phyloP scores from a whole-genome alignment of 2,113 vertebrate genomes.

The Oncorhynchus nerka region DNA sequence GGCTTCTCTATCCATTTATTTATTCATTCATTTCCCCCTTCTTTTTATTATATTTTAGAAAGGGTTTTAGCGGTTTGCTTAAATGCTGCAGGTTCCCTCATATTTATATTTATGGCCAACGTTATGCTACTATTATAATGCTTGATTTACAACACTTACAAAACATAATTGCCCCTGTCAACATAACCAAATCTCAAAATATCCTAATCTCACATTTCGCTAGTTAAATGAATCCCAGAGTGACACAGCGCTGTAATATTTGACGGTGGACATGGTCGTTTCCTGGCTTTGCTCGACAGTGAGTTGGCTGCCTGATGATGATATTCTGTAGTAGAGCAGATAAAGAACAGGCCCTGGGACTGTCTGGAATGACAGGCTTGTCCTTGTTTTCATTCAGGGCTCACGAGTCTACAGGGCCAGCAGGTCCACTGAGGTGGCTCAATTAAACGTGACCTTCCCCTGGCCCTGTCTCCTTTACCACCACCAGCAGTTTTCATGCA shows the following conservation, averaged over 20 bases:
- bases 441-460: conserved; percentile 88
- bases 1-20: background rate
- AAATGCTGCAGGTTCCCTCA: background rate
- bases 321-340: background rate
- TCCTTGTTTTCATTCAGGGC: background rate
- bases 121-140: background rate
- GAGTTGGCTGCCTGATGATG: background rate
- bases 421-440: conserved; percentile 52
- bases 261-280: background rate
- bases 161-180: background rate
- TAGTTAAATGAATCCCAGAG: conserved; percentile 17
- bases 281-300: background rate
- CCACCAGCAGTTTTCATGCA: conserved; percentile 88
- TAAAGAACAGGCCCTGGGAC: background rate
- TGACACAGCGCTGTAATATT: conserved; percentile 9
- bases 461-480: conserved; percentile 82
- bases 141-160: background rate
- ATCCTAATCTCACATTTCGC: background rate
- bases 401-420: conserved; percentile 9
- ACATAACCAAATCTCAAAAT: background rate
- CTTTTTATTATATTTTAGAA: background rate
- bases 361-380: conserved; percentile 1
- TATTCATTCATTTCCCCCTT: background rate
- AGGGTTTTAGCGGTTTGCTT: background rate
- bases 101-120: background rate